Evolutionary conservation across 2,797 vertebrate genomes (phyloP).

Genomic region (Mallotus villosus): DNA sequence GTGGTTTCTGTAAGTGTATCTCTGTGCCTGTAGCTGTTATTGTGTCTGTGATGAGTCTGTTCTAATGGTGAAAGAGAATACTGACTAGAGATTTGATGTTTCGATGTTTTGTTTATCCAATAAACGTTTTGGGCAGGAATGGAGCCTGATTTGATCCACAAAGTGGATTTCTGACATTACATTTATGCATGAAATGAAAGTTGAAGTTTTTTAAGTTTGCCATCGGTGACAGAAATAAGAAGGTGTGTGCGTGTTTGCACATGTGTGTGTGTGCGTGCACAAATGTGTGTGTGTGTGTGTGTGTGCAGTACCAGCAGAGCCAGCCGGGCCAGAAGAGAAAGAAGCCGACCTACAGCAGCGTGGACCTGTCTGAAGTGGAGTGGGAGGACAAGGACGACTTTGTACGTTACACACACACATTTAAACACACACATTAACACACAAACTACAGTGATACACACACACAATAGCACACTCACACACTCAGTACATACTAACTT

Average conservation of each 20-base stretch:
- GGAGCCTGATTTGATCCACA: too few species aligned
- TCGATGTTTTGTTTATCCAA: too few species aligned
- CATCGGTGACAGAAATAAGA: not conserved
- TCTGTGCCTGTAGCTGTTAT: slow-evolving; percentile 68
- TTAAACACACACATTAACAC: too few species aligned
- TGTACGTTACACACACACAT: slow-evolving; percentile 69
- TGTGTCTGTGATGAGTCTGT: slow-evolving; percentile 62
- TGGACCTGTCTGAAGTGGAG: slow-evolving; percentile 97
- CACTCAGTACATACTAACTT: not conserved
- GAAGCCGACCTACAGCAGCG: slow-evolving; percentile 96
- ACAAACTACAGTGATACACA: not conserved
- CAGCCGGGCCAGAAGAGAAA: slow-evolving; percentile 92
- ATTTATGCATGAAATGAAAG: too few species aligned
- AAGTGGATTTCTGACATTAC: too few species aligned
- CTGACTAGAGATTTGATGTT: too few species aligned
- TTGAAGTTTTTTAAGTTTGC: too few species aligned
- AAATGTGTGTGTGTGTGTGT: slow-evolving; percentile 50
- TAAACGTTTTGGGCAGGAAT: too few species aligned
- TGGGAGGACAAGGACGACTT: slow-evolving; percentile 97
- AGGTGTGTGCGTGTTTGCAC: slow-evolving; percentile 52
- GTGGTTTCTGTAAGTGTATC: slow-evolving; percentile 55
- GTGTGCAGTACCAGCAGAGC: slow-evolving; percentile 89
- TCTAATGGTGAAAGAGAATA: too few species aligned
- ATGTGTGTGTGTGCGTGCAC: slow-evolving; percentile 52
- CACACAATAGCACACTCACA: not conserved